Evolutionary conservation across 2,888 invertebrate species (phyloP), one percentile per base, ranked within the genome.

Genomic region (Hirtodrosophila alboralis): DNA sequence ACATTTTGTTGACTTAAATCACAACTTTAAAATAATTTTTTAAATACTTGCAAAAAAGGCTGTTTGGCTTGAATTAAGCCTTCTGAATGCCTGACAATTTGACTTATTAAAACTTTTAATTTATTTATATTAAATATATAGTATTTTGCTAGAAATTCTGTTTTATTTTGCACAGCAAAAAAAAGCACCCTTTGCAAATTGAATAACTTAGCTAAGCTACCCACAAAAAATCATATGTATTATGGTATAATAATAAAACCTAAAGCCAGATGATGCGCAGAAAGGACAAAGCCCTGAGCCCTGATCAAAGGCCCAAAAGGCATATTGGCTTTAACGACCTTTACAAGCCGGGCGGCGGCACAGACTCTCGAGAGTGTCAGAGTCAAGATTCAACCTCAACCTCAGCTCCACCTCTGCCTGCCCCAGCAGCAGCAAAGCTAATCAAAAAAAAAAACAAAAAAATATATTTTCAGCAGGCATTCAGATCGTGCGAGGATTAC

Each of bases 401-500:
- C 12, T 30, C 28, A 10, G 23, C 23, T 6, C 8, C 8, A 23
- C 6, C 18, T 4, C 23, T 5, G 1, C 7, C 6, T 6, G 23
- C 36, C 21, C 21, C 28, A 13, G 28, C 23, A 4, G 28, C 18
- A 13, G 28, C n/a, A 38, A 62, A 62, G 72, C 70, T 81, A 75
- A 80, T 84, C 84, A 77, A 57, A 54, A 49, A 18, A 18, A 45
- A 27, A 14, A n/a, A 31, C 18, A 21, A 21, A 31, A 51, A 31
- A 37, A 30, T 4, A 23, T 8, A 4, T 14, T 8, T 37, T 23
- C 10, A 14, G 45, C 43, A 34, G 34, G 26, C 34, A 54, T 48
- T 54, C 41, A 77, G 81, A 85, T 83, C 81, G 85, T 83, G 85
- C 83, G 67, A 85, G 85, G 83, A 85, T 84, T 81, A 63, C 73